These are phyloP conservation scores for Misgurnus anguillicaudatus DNA, from an alignment of 2,113 vertebrate genomes.

Conservation along the genomic window DNA sequence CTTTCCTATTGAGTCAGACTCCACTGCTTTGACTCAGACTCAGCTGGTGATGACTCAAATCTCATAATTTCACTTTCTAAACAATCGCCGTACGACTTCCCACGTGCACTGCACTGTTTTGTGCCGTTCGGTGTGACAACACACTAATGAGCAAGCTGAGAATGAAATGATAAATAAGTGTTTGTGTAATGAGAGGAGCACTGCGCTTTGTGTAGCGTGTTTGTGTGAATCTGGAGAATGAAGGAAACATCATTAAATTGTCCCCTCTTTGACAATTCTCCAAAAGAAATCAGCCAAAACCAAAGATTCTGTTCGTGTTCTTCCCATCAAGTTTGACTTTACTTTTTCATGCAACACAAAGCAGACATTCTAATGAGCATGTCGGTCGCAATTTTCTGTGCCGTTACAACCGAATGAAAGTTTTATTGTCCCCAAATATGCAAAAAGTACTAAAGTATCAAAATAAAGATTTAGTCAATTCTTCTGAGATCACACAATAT, in stretches of 20 bases:
- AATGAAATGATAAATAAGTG: constrained; percentile 49
- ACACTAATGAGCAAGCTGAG: constrained; percentile 54
- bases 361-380: no score
- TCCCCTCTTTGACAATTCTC: constrained; percentile 35
- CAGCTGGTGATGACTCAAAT: constrained; percentile 34
- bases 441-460: no score
- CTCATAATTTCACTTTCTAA: constrained; percentile 38
- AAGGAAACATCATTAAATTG: constrained; percentile 32
- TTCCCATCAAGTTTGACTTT: neutral
- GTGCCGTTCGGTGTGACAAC: constrained; percentile 52
- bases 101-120: constrained; percentile 35
- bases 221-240: constrained; percentile 25
- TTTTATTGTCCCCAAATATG: no score
- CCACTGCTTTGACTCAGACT: constrained; percentile 10
- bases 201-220: constrained; percentile 24
- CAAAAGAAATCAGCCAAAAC: neutral
- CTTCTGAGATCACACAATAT: no score
- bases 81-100: constrained; percentile 43
- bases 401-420: no score
- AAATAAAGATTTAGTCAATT: no score
- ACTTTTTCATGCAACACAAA: no score
- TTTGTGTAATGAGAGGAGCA: constrained; percentile 46
- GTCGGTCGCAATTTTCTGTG: no score
- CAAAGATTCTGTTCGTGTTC: neutral
- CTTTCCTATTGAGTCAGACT: neutral